Evolutionary conservation across 2,113 vertebrate species (phyloP), one percentile per base, ranked within the genome.

Genomic region (Scomber colias): DNA sequence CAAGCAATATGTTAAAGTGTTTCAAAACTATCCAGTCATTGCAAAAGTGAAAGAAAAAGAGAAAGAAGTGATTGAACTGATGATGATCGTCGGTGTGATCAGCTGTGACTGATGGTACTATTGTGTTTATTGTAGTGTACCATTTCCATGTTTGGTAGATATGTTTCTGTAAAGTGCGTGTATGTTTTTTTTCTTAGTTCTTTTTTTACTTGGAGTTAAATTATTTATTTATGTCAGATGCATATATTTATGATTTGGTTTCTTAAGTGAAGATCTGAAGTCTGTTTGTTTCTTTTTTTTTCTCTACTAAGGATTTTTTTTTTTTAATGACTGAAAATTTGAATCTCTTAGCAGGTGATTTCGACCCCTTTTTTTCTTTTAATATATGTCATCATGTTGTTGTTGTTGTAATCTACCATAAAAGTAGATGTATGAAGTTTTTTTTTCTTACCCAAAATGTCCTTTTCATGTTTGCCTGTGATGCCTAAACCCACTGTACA

Each of bases 201-300:
- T 53, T 16, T 46, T 77, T 74, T 73, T 67, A 53, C 81, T 82
- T 84, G 27, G 30, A 40, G 54, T 75, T 84, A 55, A 81, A 61
- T 79, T 79, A 87, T 91, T 91, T 84, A 86, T 90, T 92, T 88
- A 77, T 69, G 59, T 79, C 50, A 53, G 46, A 79, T 44, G 16
- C 77, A 84, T 80, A 66, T 82, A 86, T 81, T 92, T 86, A 66
- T 69, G 73, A 83, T 90, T 89, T 88, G 69, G 88, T 90, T 86
- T 12, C 76, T 61, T 12, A 27, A 74, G 64, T 77, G 80, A 45
- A 61, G 30, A 55, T 65, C 50, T 46, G 45, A 81, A 40, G 21
- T 12, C 60, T 14, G 11, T 12, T 11, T 14, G 2, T 27, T 6
- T 6, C 17, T 79, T 24, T 76, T 16, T 16, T 69, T 40, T 40